Conservation (phyloP, 2,113 vertebrate species). For the Mus musculus region DNA sequence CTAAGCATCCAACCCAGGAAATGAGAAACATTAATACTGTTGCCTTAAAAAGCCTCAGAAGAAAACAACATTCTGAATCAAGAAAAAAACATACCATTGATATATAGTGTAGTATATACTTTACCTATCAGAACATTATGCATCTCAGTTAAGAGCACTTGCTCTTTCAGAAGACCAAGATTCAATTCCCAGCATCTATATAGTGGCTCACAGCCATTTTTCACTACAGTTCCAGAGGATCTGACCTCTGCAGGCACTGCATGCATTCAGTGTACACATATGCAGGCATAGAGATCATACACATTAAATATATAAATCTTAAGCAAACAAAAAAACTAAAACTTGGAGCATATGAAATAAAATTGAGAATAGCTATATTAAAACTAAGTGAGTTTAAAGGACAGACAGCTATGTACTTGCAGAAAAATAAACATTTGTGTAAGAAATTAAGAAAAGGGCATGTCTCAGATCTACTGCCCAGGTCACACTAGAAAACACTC, state of each 20-base stretch:
- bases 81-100: not conserved
- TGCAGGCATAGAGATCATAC: not conserved
- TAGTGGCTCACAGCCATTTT: not conserved
- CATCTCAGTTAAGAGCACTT: no score
- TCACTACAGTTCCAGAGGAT: not conserved
- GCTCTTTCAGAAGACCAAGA: not conserved
- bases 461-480: not conserved
- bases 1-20: not conserved
- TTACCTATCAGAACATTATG: not conserved
- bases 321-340: not conserved
- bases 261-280: not conserved
- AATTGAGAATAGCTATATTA: not conserved
- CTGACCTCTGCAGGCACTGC: not conserved
- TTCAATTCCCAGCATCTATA: not conserved
- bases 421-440: not conserved
- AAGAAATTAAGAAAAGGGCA: slow-evolving; percentile 12
- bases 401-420: not conserved
- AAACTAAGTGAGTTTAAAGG: slow-evolving; percentile 18
- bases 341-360: not conserved
- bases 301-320: not conserved
- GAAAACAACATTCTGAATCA: not conserved
- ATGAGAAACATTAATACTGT: not conserved
- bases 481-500: not conserved
- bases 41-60: not conserved
- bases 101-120: not conserved